phyloP scores from a whole-genome alignment of 2,888 invertebrate species.

The Philereme transversata region DNA sequence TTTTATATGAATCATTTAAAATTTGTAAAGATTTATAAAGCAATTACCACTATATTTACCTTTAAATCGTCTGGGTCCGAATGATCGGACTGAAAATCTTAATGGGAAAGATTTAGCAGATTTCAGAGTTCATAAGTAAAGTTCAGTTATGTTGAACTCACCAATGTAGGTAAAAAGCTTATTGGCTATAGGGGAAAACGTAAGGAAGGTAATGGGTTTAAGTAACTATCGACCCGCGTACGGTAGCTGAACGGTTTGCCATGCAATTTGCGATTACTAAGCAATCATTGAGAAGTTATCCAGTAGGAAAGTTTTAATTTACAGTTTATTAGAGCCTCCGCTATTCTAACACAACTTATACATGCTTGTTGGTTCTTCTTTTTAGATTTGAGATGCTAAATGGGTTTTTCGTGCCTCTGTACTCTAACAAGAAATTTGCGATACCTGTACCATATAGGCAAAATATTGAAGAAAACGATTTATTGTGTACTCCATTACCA shows the following conservation, averaged over 20 bases:
- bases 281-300: slow-evolving; percentile 20
- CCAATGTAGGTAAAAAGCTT: slow-evolving; percentile 20
- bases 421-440: too few relatives aligned
- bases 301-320: slow-evolving; percentile 12
- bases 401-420: too few relatives aligned
- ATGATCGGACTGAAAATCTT: too few relatives aligned
- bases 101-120: too few relatives aligned
- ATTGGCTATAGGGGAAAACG: slow-evolving; percentile 19
- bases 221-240: slow-evolving; percentile 27
- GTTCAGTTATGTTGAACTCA: slow-evolving; percentile 3
- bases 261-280: slow-evolving; percentile 26
- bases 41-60: too few relatives aligned
- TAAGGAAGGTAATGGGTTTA: slow-evolving; percentile 24
- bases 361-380: too few relatives aligned
- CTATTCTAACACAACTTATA: not conserved
- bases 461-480: too few relatives aligned
- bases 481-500: too few relatives aligned
- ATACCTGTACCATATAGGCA: too few relatives aligned
- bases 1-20: slow-evolving; percentile 35
- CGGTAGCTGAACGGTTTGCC: slow-evolving; percentile 26
- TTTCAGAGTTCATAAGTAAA: not conserved
- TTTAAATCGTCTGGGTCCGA: too few relatives aligned
- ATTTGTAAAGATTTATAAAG: slow-evolving; percentile 2
- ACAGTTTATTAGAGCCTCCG: slow-evolving; percentile 7
- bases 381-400: too few relatives aligned